phyloP scores from a whole-genome alignment of 1,140 invertebrate species.

The Heliconius nattereri region DNA sequence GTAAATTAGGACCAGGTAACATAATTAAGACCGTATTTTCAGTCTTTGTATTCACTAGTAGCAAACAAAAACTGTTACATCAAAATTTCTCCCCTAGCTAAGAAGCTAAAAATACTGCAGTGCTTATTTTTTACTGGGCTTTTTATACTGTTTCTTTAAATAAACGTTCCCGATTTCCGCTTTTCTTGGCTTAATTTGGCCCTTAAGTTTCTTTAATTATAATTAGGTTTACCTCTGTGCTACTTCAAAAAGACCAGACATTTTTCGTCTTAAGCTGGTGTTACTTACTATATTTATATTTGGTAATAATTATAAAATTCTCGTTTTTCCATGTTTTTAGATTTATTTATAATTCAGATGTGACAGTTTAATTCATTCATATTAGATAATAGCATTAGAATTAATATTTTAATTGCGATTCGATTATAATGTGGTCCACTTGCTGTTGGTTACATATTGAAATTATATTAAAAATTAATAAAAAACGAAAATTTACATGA shows the following conservation, averaged over 20 bases:
- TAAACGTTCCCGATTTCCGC: conserved; percentile 11
- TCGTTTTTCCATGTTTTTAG: not conserved
- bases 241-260: conserved; percentile 33
- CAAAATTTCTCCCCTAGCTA: conserved; percentile 6
- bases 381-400: too few relatives aligned
- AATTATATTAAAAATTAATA: too few relatives aligned
- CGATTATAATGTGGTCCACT: too few relatives aligned
- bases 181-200: conserved; percentile 24
- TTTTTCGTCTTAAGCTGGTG: conserved; percentile 28
- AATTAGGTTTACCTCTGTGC: conserved; percentile 31
- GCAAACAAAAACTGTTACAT: not conserved
- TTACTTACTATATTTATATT: conserved; percentile 36
- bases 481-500: too few relatives aligned
- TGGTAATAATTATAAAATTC: conserved; percentile 39
- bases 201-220: conserved; percentile 36
- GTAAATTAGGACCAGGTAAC: too few relatives aligned
- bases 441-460: too few relatives aligned
- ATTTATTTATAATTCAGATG: not conserved
- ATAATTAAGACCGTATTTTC: not conserved
- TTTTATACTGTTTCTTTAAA: conserved; percentile 16
- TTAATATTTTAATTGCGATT: too few relatives aligned
- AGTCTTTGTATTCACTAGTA: not conserved
- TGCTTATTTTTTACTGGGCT: conserved; percentile 10
- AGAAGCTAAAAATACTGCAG: conserved; percentile 9
- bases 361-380: too few relatives aligned